Evolutionary conservation across 2,797 vertebrate genomes (phyloP).

Genomic region (Ambastaia sidthimunki): DNA sequence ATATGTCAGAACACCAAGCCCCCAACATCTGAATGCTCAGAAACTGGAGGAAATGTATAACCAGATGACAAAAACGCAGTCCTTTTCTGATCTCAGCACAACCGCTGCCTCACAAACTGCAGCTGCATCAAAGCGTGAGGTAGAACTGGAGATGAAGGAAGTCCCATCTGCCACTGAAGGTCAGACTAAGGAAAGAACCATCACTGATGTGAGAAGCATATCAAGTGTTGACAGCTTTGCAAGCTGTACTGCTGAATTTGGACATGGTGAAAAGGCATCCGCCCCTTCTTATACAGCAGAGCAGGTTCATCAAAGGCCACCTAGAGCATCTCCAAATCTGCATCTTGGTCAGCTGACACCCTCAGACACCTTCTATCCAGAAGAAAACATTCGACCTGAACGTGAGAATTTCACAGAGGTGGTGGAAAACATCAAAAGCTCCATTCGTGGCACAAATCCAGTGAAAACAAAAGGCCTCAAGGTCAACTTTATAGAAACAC

Average conservation of each 20-base stretch:
- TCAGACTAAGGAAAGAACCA: conserved; percentile 64
- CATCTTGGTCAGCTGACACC: conserved; percentile 80
- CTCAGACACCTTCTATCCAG: conserved; percentile 66
- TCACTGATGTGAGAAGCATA: conserved; percentile 82
- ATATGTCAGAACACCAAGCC: conserved; percentile 81
- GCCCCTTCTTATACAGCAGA: conserved; percentile 70
- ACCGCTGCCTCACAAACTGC: conserved; percentile 77
- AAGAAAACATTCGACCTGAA: conserved; percentile 59
- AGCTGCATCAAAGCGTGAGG: conserved; percentile 77
- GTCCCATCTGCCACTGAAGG: conserved; percentile 76
- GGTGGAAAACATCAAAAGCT: conserved; percentile 82
- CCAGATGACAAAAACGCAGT: conserved; percentile 94
- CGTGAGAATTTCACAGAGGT: conserved; percentile 72
- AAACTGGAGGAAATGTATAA: conserved; percentile 96
- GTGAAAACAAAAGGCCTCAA: conserved; percentile 83
- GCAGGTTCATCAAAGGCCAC: conserved; percentile 79
- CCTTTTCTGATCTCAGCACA: conserved; percentile 85
- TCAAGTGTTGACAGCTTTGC: conserved; percentile 85
- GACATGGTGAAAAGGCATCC: conserved; percentile 75
- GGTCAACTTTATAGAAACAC: conserved; percentile 85
- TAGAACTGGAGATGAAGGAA: conserved; percentile 93
- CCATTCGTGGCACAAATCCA: conserved; percentile 82
- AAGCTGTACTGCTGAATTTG: conserved; percentile 83
- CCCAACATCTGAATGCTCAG: conserved; percentile 92
- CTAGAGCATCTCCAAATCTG: conserved; percentile 69